Percentiles rank a stretch among this genome's conserved stretches.
Conservation (phyloP, 2,888 invertebrate species). For the Empis livida region DNA sequence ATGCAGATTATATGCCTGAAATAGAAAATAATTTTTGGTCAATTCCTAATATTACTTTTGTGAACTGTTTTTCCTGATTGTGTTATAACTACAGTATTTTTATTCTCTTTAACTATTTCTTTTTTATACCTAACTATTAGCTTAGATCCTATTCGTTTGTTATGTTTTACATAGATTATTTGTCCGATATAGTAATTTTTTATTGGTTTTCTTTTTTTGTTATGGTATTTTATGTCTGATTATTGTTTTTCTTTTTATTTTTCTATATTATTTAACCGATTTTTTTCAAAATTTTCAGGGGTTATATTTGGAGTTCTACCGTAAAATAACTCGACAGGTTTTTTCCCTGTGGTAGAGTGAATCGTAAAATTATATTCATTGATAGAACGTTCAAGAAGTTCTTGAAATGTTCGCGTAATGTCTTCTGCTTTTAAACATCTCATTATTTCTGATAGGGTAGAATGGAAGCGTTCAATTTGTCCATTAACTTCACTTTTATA, state of each 20-base stretch:
- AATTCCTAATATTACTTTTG: slow-evolving; percentile 4
- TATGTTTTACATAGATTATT: slow-evolving; percentile 6
- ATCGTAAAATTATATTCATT: slow-evolving; percentile 5
- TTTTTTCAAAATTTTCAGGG: slow-evolving; percentile 1
- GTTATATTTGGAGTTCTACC: slow-evolving; percentile 3
- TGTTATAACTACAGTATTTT: slow-evolving; percentile 7
- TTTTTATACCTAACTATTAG: slow-evolving; percentile 4
- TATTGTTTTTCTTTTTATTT: slow-evolving; percentile 5
- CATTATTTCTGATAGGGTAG: slow-evolving; percentile 5
- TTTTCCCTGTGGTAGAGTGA: slow-evolving; percentile 5
- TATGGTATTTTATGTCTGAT: slow-evolving; percentile 4
- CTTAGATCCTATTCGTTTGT: slow-evolving; percentile 8
- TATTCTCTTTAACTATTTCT: slow-evolving; percentile 9
- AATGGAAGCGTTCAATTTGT: slow-evolving; percentile 7
- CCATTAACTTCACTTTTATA: slow-evolving; percentile 6
- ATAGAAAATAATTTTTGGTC: not conserved
- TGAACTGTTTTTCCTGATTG: slow-evolving; percentile 3
- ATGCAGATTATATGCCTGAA: not conserved
- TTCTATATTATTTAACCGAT: slow-evolving; percentile 2
- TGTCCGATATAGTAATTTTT: slow-evolving; percentile 5
- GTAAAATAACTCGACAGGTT: slow-evolving; percentile 3
- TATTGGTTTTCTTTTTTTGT: slow-evolving; percentile 1
- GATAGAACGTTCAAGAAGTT: not conserved
- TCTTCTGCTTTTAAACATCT: slow-evolving; percentile 2
- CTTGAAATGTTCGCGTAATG: not conserved